phyloP scores from a whole-genome alignment of 2,888 invertebrate genomes.

The Epirrhoe alternata region DNA sequence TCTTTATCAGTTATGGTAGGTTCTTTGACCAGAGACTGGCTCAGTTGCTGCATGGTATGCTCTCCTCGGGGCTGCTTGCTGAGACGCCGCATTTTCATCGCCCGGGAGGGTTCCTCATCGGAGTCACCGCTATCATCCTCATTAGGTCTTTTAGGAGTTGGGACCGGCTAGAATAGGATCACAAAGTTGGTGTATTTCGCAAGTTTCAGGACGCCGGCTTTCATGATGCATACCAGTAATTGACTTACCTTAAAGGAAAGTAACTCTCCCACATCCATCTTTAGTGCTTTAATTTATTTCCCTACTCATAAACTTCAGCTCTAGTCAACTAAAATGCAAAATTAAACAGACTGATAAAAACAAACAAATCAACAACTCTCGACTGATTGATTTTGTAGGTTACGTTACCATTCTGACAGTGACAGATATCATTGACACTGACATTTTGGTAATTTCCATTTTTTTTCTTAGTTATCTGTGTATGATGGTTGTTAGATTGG shows the following conservation, averaged over 20 bases:
- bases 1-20: conserved; percentile 89
- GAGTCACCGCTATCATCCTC: conserved; percentile 88
- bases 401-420: not conserved
- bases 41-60: conserved; percentile 63
- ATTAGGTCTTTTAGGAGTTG: conserved; percentile 90
- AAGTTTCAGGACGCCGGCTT: not conserved
- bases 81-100: conserved; percentile 86
- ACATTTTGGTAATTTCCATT: not conserved
- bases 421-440: conserved; percentile 3
- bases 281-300: conserved; percentile 8
- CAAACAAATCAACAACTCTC: conserved; percentile 6
- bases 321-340: not conserved
- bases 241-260: conserved; percentile 77
- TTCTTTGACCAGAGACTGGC: conserved; percentile 84
- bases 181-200: not conserved
- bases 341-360: not conserved
- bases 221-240: not conserved
- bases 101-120: conserved; percentile 87
- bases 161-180: conserved; percentile 87
- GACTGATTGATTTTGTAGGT: conserved; percentile 3
- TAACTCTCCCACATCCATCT: conserved; percentile 81
- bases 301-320: not conserved
- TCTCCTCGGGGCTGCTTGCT: conserved; percentile 82
- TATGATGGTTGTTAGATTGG: not conserved
- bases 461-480: conserved; percentile 3